Base-by-base conservation (phyloP, 2,888 invertebrate genomes). In the Cremastinae sp. region DNA sequence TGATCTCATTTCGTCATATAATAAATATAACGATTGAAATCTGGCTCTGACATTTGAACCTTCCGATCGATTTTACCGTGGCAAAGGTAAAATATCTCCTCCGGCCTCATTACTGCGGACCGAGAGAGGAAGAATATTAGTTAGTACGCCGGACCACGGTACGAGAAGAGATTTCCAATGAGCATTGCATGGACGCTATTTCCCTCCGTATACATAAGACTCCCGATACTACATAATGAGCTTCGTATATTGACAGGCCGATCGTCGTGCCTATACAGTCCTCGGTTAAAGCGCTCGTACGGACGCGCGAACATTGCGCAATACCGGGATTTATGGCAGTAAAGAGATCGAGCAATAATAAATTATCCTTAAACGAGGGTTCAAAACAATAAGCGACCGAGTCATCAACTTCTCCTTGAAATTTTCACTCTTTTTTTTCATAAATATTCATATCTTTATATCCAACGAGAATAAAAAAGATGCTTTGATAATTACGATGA, bases 401-500 rank as follows among this genome's bases (percentile, higher is more conserved):
- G 14, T 14, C 45, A 12, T n/a, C 45, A 5, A 28, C 28, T 5
- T 5, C 2, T 28, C 28, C 28, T 3, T 28, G 2, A 2, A 2
- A 3, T 28, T 28, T 28, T 28, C 49, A 49, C 47, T 10, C 28
- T 14, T 39, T n/a, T 12, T 8, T 5, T n/a, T 5, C 4, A 39
- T 58, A 14, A 39, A 39, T 41, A 39, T 8, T 47, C 16, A 4
- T 45, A 12, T 18, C 28, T 37, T 4, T 43, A 66, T 72, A 41
- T 37, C 49, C 59, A 76, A 76, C 69, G 73, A 69, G 65, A 73
- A n/a, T n/a, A n/a, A n/a, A n/a, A 37, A 49, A 61, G 37, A 41
- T 58, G 69, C 59, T 10, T 65, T 37, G 59, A 56, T 75, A 71
- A 72, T 72, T 72, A 71, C 59, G 62, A 69, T 18, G n/a, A n/a